phyloP scores from a whole-genome alignment of 1,140 invertebrate species.

The Zaprionus lachaisei region DNA sequence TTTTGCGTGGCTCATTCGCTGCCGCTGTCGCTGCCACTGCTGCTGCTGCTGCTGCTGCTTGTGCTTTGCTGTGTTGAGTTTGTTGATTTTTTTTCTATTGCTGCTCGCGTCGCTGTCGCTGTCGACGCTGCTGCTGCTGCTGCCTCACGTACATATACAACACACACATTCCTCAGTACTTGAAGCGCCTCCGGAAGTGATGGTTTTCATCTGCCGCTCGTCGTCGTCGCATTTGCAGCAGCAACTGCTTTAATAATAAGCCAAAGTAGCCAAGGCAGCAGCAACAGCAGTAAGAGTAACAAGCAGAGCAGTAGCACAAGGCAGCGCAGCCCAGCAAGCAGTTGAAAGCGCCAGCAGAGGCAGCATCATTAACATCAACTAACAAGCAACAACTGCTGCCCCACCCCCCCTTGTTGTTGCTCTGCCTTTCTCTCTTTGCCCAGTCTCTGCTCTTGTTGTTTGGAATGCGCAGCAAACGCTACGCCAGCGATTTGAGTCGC shows the following conservation, averaged over 20 bases:
- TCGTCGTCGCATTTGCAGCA: conserved; percentile 47
- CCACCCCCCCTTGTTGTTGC: not conserved
- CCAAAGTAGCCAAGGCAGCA: conserved; percentile 2
- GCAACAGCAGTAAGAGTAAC: not conserved
- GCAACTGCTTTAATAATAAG: conserved; percentile 46
- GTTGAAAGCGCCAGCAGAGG: not conserved
- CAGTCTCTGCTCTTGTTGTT: conserved; percentile 13
- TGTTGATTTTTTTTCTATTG: conserved; percentile 53
- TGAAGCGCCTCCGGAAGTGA: conserved; percentile 84
- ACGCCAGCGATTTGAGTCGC: conserved; percentile 74
- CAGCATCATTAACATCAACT: not conserved
- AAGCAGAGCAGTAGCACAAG: not conserved
- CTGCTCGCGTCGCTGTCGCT: conserved; percentile 34
- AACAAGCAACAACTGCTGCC: conserved; percentile 14
- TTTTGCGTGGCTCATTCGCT: conserved; percentile 56
- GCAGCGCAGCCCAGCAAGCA: not conserved
- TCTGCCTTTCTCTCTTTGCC: not conserved
- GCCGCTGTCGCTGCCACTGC: conserved; percentile 27
- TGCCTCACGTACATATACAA: conserved; percentile 68
- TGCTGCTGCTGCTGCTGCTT: conserved; percentile 1
- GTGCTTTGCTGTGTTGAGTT: conserved; percentile 27
- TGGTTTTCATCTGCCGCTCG: conserved; percentile 77
- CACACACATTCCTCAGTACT: conserved; percentile 75
- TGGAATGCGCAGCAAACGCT: conserved; percentile 75
- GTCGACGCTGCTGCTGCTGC: conserved; percentile 6